phyloP scores from a whole-genome alignment of 2,888 invertebrate species.

The Orthonevra nobilis region DNA sequence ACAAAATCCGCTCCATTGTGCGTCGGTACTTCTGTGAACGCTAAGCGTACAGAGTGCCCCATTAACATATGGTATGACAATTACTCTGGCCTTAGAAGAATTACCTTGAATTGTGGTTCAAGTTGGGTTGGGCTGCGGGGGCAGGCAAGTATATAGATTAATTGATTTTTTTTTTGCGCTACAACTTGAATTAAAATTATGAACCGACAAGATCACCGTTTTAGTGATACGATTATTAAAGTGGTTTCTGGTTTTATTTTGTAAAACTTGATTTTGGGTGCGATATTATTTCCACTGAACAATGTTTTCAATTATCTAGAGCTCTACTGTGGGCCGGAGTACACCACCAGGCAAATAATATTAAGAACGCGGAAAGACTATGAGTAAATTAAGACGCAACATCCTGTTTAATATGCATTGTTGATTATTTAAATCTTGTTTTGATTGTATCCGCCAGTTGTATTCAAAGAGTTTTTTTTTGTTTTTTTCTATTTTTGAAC shows the following conservation, averaged over 20 bases:
- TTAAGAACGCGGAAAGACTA: constrained; percentile 44
- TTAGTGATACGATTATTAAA: constrained; percentile 26
- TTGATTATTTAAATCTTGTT: constrained; percentile 15
- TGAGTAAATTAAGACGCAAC: constrained; percentile 13
- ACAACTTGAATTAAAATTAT: constrained; percentile 6
- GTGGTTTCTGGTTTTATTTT: background rate
- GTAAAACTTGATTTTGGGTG: constrained; percentile 9
- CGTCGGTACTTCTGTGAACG: background rate
- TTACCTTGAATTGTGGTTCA: constrained; percentile 11
- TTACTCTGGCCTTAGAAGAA: background rate
- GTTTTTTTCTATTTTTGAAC: too few species aligned
- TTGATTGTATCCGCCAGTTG: constrained; percentile 14
- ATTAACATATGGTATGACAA: background rate
- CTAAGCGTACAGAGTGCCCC: background rate
- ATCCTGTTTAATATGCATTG: constrained; percentile 33
- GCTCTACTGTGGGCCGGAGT: constrained; percentile 19
- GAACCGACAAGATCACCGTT: constrained; percentile 35
- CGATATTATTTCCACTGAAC: constrained; percentile 17
- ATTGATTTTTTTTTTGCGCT: constrained; percentile 9
- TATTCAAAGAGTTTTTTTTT: too few species aligned
- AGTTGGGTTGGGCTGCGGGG: background rate
- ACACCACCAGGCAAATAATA: constrained; percentile 7
- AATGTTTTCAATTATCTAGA: constrained; percentile 36
- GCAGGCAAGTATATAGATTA: constrained; percentile 7
- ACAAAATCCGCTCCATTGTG: background rate